phyloP scores from a whole-genome alignment of 2,888 invertebrate genomes.

The Smittia sp. region DNA sequence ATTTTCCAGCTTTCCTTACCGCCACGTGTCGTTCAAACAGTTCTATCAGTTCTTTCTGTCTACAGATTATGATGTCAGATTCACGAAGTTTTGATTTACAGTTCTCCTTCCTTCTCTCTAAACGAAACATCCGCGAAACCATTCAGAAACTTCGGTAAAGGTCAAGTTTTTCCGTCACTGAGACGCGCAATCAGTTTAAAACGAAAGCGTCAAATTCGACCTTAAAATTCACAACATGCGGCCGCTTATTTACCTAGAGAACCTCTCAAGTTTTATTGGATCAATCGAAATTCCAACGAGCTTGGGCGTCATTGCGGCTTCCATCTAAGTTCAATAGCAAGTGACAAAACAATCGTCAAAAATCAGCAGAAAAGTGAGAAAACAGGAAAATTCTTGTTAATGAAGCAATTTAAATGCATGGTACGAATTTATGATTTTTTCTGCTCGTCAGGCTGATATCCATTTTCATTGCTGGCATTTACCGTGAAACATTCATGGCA shows the following conservation, averaged over 20 bases:
- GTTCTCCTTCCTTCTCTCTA: not conserved
- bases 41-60: constrained; percentile 14
- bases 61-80: constrained; percentile 35
- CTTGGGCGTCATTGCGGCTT: no score
- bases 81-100: constrained; percentile 15
- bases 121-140: no score
- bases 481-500: not conserved
- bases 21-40: constrained; percentile 30
- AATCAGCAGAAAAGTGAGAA: not conserved
- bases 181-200: no score
- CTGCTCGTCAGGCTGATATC: not conserved
- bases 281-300: no score
- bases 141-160: no score
- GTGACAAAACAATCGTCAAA: not conserved
- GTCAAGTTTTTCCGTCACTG: no score
- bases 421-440: constrained; percentile 3
- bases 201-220: no score
- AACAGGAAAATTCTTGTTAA: not conserved
- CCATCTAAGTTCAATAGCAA: no score
- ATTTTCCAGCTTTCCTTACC: constrained; percentile 35
- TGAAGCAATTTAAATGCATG: constrained; percentile 29
- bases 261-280: no score
- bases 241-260: no score
- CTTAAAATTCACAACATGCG: no score
- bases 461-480: constrained; percentile 5